A percentile compares a stretch with the other conserved stretches of the same genome.
Conservation (phyloP, 2,888 invertebrate genomes). For the Oscheius sp. region DNA sequence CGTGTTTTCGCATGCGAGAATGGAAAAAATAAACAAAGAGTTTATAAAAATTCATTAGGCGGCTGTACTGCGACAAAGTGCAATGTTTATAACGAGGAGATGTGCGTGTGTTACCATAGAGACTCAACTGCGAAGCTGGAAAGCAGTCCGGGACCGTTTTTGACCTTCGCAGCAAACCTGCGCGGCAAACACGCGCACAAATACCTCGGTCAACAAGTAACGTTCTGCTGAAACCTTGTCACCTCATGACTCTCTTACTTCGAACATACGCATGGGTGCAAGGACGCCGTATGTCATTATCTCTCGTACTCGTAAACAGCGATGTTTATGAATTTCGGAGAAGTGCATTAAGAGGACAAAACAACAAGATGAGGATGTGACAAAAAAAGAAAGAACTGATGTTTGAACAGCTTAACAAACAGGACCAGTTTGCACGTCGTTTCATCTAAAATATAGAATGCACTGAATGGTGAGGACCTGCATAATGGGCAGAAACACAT, state of each 20-base stretch:
- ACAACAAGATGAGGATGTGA: neutral
- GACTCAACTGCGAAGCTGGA: neutral
- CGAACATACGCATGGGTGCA: no score
- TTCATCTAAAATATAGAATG: neutral
- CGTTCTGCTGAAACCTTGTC: no score
- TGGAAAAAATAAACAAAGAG: neutral
- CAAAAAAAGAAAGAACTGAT: conserved; percentile 10
- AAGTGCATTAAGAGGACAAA: neutral
- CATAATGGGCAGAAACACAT: neutral
- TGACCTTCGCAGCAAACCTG: neutral
- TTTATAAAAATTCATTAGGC: no score
- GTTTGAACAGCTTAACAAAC: conserved; percentile 30
- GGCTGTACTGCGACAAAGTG: neutral
- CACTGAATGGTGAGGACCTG: neutral
- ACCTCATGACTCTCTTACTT: no score
- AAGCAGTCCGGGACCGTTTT: neutral
- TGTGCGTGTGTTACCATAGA: conserved; percentile 21
- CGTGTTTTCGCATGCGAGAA: neutral
- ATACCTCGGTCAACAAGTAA: no score
- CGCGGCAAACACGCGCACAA: no score
- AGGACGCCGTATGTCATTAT: no score
- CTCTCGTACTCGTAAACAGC: no score
- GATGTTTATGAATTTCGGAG: no score
- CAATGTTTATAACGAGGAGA: neutral
- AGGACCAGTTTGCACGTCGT: conserved; percentile 1